These are phyloP conservation scores for Cnemophilus loriae DNA, from an alignment of 2,113 vertebrate species.

Conservation along the genomic window DNA sequence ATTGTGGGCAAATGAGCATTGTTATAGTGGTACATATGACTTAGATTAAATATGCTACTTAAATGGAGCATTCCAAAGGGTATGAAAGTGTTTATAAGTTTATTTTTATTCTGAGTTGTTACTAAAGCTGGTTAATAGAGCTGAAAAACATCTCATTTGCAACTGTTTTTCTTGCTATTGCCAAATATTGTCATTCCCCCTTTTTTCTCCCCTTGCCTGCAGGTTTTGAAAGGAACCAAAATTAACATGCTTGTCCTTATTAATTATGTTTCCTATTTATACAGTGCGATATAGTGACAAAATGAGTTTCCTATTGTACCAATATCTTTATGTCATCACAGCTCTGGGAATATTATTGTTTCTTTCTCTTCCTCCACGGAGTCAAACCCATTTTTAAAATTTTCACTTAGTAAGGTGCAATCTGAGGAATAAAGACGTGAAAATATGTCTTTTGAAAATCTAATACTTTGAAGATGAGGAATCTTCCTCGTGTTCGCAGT, in stretches of 20 bases:
- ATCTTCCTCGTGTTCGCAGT: not conserved
- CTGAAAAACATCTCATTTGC: slow-evolving; percentile 3
- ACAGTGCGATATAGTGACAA: not conserved
- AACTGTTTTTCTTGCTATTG: not conserved
- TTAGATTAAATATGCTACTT: slow-evolving; percentile 2
- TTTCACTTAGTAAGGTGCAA: not conserved
- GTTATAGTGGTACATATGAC: not conserved
- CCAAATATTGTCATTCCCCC: slow-evolving; percentile 22
- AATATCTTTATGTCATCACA: not conserved
- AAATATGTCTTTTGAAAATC: not conserved
- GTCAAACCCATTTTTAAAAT: not conserved
- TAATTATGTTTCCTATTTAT: slow-evolving; percentile 29
- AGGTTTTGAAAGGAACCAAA: slow-evolving; percentile 10
- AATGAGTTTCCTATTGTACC: not conserved
- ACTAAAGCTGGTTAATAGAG: not conserved
- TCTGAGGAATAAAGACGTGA: not conserved
- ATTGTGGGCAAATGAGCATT: not conserved
- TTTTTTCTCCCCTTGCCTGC: not conserved
- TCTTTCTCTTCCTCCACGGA: not conserved
- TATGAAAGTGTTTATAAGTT: slow-evolving; percentile 19
- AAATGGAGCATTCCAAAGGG: not conserved
- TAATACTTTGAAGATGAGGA: not conserved
- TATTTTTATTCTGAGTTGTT: slow-evolving; percentile 32
- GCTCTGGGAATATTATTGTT: not conserved
- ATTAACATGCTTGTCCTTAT: slow-evolving; percentile 25